These are phyloP conservation scores for Pseudoips prasinana DNA, from an alignment of 2,888 invertebrate genomes.

Conservation along the genomic window DNA sequence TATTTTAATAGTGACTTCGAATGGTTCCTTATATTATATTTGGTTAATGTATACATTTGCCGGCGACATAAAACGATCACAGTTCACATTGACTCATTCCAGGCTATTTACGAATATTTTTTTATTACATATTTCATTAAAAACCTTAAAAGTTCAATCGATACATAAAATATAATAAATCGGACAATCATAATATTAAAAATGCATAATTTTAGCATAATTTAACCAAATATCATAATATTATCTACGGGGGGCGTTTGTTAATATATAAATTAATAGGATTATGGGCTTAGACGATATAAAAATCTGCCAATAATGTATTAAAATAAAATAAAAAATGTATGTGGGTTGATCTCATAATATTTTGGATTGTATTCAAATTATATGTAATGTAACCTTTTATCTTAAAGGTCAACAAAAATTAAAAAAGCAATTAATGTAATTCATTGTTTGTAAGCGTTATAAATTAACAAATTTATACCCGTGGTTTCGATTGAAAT, in stretches of 20 bases:
- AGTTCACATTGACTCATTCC: constrained; percentile 15
- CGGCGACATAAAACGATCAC: constrained; percentile 18
- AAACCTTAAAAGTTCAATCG: constrained; percentile 22
- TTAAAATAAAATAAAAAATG: constrained; percentile 15
- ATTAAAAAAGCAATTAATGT: constrained; percentile 18
- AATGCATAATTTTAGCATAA: constrained; percentile 42
- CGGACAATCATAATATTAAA: constrained; percentile 27
- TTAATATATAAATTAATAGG: constrained; percentile 17
- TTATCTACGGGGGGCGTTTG: constrained; percentile 32
- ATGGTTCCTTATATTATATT: no score
- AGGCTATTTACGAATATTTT: constrained; percentile 14
- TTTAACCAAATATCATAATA: constrained; percentile 41
- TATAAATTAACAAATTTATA: constrained; percentile 34
- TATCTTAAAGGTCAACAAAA: constrained; percentile 26
- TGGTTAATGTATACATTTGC: no score
- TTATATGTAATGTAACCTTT: constrained; percentile 16
- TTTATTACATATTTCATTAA: constrained; percentile 23
- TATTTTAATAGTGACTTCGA: no score
- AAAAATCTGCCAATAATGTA: constrained; percentile 15
- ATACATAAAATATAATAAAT: constrained; percentile 35
- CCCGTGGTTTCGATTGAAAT: constrained; percentile 27
- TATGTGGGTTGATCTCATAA: constrained; percentile 17
- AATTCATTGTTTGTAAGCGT: constrained; percentile 16
- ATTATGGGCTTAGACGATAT: constrained; percentile 16
- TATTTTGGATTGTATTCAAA: constrained; percentile 14